Evolutionary conservation across 1,140 invertebrate genomes (phyloP).

Genomic region (Papilio aristodemus): DNA sequence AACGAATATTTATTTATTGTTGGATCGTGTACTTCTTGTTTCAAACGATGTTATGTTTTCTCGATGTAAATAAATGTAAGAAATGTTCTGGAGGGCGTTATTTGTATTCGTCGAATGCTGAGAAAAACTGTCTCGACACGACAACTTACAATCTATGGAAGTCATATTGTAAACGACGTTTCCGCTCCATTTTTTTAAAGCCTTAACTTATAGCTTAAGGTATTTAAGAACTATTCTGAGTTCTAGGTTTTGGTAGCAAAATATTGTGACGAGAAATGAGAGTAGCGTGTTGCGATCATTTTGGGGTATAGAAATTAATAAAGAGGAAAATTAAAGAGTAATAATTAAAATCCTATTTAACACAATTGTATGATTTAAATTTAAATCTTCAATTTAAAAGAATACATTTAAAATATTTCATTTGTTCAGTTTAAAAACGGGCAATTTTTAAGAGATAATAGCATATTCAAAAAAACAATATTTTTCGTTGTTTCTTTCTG

Average conservation of each 20-base stretch:
- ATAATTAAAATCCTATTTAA: no score
- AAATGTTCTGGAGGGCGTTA: constrained; percentile 23
- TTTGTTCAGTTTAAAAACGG: no score
- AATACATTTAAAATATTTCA: no score
- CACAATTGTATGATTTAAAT: no score
- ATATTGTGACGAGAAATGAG: not conserved
- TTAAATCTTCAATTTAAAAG: no score
- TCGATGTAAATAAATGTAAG: constrained; percentile 26
- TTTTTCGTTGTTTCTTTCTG: no score
- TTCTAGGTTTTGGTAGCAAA: not conserved
- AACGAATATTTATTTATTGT: constrained; percentile 1
- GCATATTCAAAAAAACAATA: no score
- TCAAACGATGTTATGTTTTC: constrained; percentile 3
- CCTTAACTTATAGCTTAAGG: no score
- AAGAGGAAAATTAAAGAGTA: not conserved
- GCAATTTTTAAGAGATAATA: no score
- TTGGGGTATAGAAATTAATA: not conserved
- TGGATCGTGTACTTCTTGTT: constrained; percentile 7
- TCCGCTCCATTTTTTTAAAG: constrained; percentile 13
- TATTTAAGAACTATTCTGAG: not conserved
- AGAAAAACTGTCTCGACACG: constrained; percentile 22
- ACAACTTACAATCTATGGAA: constrained; percentile 24
- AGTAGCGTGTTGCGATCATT: not conserved
- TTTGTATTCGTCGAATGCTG: constrained; percentile 6
- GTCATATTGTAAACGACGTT: constrained; percentile 24